Percentiles rank a stretch among this genome's conserved stretches.
phyloP scores from a whole-genome alignment of 2,888 invertebrate genomes.

The Cabera pusaria region DNA sequence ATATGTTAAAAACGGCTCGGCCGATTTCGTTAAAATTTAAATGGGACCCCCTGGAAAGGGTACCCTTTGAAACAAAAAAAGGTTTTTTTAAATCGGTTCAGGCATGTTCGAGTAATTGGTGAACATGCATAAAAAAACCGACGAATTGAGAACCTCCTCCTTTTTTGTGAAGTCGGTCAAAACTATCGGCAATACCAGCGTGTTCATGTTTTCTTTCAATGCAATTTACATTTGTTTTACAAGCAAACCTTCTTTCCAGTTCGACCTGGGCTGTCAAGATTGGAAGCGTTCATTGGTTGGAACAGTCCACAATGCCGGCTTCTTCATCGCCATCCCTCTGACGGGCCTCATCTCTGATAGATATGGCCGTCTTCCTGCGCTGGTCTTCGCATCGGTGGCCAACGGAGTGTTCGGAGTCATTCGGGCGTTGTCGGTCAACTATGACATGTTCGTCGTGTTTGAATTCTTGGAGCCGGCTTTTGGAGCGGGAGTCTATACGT shows the following conservation, averaged over 20 bases:
- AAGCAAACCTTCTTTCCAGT: constrained; percentile 84
- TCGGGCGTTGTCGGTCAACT: constrained; percentile 82
- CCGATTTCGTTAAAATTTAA: no score
- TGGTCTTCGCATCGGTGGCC: constrained; percentile 81
- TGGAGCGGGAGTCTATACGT: constrained; percentile 83
- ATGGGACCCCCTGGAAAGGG: no score
- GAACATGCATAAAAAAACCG: no score
- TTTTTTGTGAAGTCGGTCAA: no score
- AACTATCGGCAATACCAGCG: no score
- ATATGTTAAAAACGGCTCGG: no score
- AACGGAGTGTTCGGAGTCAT: constrained; percentile 82
- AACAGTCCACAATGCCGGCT: constrained; percentile 89
- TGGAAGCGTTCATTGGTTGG: constrained; percentile 91
- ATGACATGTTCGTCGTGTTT: constrained; percentile 82
- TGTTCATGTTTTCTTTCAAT: no score
- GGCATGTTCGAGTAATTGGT: no score
- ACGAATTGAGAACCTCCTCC: no score
- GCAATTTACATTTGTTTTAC: no score
- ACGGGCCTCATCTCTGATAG: constrained; percentile 88
- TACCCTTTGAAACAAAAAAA: no score
- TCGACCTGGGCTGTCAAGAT: constrained; percentile 85
- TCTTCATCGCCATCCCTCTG: constrained; percentile 88
- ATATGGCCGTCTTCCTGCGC: constrained; percentile 85
- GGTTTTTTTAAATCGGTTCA: no score
- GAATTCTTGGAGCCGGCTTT: constrained; percentile 84